A percentile compares a stretch with the other conserved stretches of the same genome.
Conservation (phyloP, 2,113 vertebrate genomes). For the Todiramphus saurophagus region DNA sequence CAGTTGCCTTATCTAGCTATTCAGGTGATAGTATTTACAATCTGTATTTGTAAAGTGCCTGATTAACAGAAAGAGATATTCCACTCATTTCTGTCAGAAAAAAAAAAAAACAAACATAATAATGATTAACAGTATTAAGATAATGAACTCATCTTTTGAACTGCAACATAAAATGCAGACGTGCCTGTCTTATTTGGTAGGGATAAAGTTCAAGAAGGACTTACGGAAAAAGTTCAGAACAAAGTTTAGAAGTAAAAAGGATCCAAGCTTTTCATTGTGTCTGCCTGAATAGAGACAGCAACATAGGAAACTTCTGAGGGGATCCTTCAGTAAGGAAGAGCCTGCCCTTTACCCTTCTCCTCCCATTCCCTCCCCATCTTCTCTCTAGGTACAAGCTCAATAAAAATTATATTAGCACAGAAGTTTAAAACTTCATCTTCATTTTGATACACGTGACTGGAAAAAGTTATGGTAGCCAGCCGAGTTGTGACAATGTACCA, state of each 20-base stretch:
- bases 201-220: not conserved
- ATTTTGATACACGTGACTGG: not conserved
- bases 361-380: not conserved
- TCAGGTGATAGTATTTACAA: not conserved
- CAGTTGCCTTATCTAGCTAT: not conserved
- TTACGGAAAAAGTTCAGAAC: not conserved
- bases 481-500: not conserved
- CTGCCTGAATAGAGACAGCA: not conserved
- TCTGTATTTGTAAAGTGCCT: not conserved
- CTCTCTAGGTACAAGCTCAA: not conserved
- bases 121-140: not conserved
- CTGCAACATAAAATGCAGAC: not conserved
- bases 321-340: not conserved
- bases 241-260: not conserved
- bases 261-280: rapidly evolving
- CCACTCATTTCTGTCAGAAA: not conserved
- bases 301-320: not conserved
- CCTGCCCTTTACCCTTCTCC: not conserved
- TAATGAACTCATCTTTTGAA: not conserved
- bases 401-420: not conserved
- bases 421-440: not conserved
- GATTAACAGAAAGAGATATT: not conserved
- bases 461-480: not conserved
- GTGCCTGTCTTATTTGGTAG: not conserved
- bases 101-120: rapidly evolving